Evolutionary conservation across 1,140 invertebrate genomes (phyloP), one percentile per base, ranked within the genome.

Genomic region (Patella vulgata): DNA sequence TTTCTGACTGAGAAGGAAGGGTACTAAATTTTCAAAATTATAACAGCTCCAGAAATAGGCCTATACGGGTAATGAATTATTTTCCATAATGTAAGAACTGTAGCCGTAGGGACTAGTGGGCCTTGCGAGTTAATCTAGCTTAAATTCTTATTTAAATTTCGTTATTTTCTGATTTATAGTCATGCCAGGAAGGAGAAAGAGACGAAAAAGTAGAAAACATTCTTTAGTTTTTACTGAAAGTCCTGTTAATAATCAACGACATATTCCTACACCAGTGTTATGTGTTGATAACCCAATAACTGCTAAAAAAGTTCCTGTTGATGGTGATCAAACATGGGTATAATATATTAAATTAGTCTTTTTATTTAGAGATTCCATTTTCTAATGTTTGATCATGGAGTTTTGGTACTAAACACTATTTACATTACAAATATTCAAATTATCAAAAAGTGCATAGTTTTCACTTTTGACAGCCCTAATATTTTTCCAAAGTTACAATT

Each of bases 201-300:
- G 30, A 36, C n/a, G n/a, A 19, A 23, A 23, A 40, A 23, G 23
- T n/a, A 55, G 39, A 39, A 54, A 54, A 25, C 30, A 30, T 3
- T 36, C 31, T 19, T 36, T 54, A 40, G 28, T 36, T 19, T 54
- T 54, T 40, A 40, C 39, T 23, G 39, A 54, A 27, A 54, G 52
- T 21, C 52, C 52, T 21, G 33, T 54, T 21, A 30, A 40, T 21
- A 27, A 19, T n/a, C 28, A 36, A 14, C 21, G 23, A 33, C 21
- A 40, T 9, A 21, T 33, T 4, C 6, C 36, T 1, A 36, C 52
- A 9, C 52, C 52, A 19, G 52, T 54, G 3, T 21, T 39, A n/a
- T 30, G 52, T 9, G 52, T 33, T 39, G 31, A 40, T 14, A 36
- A 54, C 36, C 52, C 52, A 21, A 19, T 54, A 9, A 54, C 52